Base-by-base conservation (phyloP, 2,797 vertebrate species). In the Bradypus variegatus region DNA sequence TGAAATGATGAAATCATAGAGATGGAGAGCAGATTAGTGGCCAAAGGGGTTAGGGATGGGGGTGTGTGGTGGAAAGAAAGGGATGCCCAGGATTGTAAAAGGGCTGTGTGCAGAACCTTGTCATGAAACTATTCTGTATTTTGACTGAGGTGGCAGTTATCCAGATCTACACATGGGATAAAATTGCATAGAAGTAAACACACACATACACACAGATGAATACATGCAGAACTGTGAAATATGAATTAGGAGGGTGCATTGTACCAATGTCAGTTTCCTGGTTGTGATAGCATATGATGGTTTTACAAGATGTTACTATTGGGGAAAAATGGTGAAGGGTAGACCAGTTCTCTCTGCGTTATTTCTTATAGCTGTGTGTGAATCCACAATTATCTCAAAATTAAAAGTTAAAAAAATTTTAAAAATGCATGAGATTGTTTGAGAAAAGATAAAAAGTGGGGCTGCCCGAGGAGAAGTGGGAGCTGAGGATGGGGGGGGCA, bases 401-500 rank as follows among this genome's bases (percentile, higher is more conserved):
- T 50, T 36, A 91, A 72, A 88, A 70, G 25, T 58, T 55, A 70
- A 21, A 92, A 78, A 33, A 29, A n/a, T 18, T 19, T 36, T 36
- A 21, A 36, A 69, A 36, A 41, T 41, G 25, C 45, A 73, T 45
- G 27, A 58, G 21, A 15, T 36, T 70, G 60, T 62, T 45, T 36
- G 29, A 45, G 79, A 13, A 85, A 70, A 82, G 23, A 69, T 77
- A 91, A 27, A 29, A 64, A 84, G 87, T 18, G 1, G 3, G 41
- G 6, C 9, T 58, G n/a, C 33, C 6, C 14, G 5, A 53, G 10
- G 18, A 41, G 36, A 60, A 53, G 25, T 6, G 3, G 6, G 6
- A 5, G 14, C 0, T 33, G 5, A 72, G 5, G 31, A 12, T 8
- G n/a, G 9, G 5, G 5, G 6, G 7, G 27, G 6, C 16, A 5